Evolutionary conservation across 30 jellyfish, hydroid and myxozoan species (phyloP), one percentile per base, ranked within the genome.

Genomic region (Nemopilema nomurai): DNA sequence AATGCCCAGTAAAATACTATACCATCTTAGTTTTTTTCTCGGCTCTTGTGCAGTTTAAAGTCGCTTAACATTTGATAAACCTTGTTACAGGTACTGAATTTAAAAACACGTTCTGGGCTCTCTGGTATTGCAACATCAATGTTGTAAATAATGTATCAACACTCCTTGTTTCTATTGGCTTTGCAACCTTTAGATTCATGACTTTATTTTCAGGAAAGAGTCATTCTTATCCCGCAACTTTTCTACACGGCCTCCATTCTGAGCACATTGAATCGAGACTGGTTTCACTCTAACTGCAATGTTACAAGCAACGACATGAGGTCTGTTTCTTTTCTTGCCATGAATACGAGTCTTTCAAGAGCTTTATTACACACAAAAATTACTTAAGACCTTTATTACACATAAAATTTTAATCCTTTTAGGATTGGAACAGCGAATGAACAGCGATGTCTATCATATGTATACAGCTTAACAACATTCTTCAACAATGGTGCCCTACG

Each of bases 401-500:
- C 67, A 20, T 17, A 66, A 8, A 57, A 41, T 62, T 18, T 71
- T 22, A 30, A 33, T 67, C 27, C 18, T 82, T 79, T 22, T 49
- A 93, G 98, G 49, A 52, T 93, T 63, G 98, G 98, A 4, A 88
- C 97, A 32, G 65, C 88, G 26, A 67, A 49, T 25, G 98, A 84
- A 69, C 77, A 92, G 49, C 67, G 90, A 1, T 93, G 98, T 70
- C 67, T 93, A 25, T 84, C 97, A 0, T 69, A 78, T 74, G 97
- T 81, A 20, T 93, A 88, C 91, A 93, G 98, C 82, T 69, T 93
- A 80, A 88, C 97, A 0, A 78, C 93, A 23, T 77, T 32, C 25
- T 93, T 93, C 86, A 95, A 93, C 74, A 96, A 92, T 83, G 98
- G 98, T 21, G 98, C 98, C 76, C 76, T 92, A 69, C 97, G 98